These are phyloP conservation scores for Zosterops lateralis DNA, from an alignment of 2,113 vertebrate genomes.

Conservation along the genomic window DNA sequence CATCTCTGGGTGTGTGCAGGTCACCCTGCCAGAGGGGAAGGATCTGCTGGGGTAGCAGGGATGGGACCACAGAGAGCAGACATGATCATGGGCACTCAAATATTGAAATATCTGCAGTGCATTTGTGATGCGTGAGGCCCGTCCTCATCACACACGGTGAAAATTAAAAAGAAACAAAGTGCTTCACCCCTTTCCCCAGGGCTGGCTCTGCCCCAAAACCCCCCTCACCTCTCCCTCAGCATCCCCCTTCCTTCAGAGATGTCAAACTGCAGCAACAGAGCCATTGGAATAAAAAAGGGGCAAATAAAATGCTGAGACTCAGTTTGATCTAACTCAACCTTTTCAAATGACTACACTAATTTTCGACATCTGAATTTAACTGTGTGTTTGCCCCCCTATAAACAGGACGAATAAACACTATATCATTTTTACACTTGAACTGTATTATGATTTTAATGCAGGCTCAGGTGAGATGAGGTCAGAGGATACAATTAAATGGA, in stretches of 20 bases:
- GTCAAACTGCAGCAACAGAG: not conserved
- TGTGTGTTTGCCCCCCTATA: slow-evolving; percentile 90
- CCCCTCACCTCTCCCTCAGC: slow-evolving; percentile 1
- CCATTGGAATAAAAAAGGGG: slow-evolving; percentile 56
- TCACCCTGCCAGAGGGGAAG: not conserved
- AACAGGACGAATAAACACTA: slow-evolving; percentile 96
- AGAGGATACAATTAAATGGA: slow-evolving; percentile 95
- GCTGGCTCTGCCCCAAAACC: not conserved
- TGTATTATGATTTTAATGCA: slow-evolving; percentile 95
- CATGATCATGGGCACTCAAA: not conserved
- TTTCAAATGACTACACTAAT: slow-evolving; percentile 79
- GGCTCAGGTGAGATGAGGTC: slow-evolving; percentile 96
- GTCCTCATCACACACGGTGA: not conserved
- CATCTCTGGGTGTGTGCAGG: not conserved
- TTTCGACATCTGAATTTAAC: slow-evolving; percentile 79
- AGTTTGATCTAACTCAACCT: slow-evolving; percentile 76
- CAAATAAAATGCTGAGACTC: slow-evolving; percentile 57
- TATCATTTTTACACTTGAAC: slow-evolving; percentile 99
- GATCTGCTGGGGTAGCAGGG: not conserved
- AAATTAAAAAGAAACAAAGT: not conserved
- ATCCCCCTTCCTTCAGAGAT: not conserved
- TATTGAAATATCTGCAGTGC: not conserved
- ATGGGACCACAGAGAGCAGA: not conserved
- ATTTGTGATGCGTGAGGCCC: fast-evolving
- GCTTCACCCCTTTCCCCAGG: not conserved